Conservation (phyloP, 2,113 vertebrate genomes). For the Hemibates koningsi region DNA sequence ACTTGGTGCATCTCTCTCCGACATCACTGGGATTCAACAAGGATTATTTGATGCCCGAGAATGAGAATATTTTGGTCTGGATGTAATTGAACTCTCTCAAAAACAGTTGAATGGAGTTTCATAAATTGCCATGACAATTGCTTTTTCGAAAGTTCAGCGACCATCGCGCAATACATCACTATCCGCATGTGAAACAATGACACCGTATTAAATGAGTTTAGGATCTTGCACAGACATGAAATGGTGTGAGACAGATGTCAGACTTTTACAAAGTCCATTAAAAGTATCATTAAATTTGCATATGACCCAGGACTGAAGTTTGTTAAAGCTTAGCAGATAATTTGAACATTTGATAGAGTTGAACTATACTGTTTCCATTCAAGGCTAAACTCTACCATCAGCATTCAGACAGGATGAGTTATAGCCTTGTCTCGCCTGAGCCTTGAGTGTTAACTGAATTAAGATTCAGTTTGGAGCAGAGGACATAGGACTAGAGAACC, state of each 20-base stretch:
- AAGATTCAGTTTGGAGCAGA: slow-evolving; percentile 3
- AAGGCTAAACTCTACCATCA: slow-evolving; percentile 43
- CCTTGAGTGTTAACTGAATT: slow-evolving; percentile 26
- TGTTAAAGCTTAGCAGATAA: slow-evolving; percentile 12
- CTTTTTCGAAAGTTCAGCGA: background rate
- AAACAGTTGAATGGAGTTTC: background rate
- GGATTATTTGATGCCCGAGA: background rate
- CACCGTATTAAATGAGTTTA: background rate
- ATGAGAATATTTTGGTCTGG: background rate
- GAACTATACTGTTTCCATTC: slow-evolving; percentile 11
- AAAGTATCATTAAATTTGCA: slow-evolving; percentile 34
- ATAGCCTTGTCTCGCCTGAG: slow-evolving; percentile 9
- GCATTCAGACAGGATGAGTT: slow-evolving; percentile 49
- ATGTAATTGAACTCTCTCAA: background rate
- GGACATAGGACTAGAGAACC: background rate
- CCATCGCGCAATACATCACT: background rate
- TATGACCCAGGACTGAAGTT: slow-evolving; percentile 20
- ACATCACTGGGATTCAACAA: background rate
- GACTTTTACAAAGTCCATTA: slow-evolving; percentile 40
- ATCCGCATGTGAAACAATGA: background rate
- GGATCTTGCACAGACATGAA: background rate
- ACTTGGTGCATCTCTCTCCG: background rate
- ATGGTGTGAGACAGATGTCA: slow-evolving; percentile 2
- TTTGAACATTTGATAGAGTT: slow-evolving; percentile 1
- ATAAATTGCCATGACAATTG: background rate